Conservation (phyloP, 2,113 vertebrate species). For the Eudyptes chrysolophus region DNA sequence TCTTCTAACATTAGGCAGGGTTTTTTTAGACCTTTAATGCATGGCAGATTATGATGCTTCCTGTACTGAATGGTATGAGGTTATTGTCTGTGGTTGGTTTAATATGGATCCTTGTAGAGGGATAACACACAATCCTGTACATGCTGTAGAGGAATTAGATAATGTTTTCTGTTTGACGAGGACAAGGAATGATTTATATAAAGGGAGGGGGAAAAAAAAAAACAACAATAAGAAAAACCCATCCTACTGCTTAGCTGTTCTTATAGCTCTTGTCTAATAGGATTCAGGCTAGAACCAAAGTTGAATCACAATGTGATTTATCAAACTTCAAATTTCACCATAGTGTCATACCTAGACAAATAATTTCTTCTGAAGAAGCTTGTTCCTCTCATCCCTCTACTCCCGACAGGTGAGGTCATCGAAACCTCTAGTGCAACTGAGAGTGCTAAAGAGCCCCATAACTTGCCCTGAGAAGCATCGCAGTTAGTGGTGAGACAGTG, state of each 20-base stretch:
- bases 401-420: not conserved
- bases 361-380: not conserved
- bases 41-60: constrained; percentile 31
- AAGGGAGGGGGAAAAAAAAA: not conserved
- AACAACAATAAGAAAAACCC: not conserved
- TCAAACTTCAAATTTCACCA: not conserved
- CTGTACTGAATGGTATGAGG: not conserved
- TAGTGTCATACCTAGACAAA: too few species aligned
- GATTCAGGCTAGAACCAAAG: not conserved
- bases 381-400: not conserved
- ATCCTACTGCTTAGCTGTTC: not conserved
- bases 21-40: constrained; percentile 22
- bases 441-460: not conserved
- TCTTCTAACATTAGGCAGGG: constrained; percentile 15
- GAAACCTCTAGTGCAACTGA: not conserved
- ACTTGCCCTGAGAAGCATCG: not conserved
- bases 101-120: constrained; percentile 2
- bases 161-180: not conserved
- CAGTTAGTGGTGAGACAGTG: not conserved
- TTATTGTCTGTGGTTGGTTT: constrained; percentile 10
- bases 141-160: not conserved
- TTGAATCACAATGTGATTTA: not conserved
- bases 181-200: not conserved
- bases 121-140: not conserved
- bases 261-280: not conserved